Evolutionary conservation across 2,888 invertebrate genomes (phyloP), one percentile per base, ranked within the genome.

Genomic region (Pollenia amentaria): DNA sequence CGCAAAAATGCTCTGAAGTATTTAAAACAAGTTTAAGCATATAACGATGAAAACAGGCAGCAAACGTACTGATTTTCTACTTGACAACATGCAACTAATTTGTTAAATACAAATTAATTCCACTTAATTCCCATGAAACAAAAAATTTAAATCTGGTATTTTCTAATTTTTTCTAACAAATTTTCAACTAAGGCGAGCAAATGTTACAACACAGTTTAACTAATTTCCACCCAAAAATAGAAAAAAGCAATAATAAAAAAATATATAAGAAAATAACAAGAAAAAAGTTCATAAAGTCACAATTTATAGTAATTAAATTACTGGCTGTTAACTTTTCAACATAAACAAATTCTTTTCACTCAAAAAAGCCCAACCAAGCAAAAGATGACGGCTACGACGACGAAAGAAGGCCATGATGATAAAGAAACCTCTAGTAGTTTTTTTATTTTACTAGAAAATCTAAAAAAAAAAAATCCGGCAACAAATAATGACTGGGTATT

Each of bases 291-390:
- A 87, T 51, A 77, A 81, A 87, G 87, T 81, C 87, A 87, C 77
- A 77, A 77, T 87, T 84, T 80, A 87, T 87, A 67, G 87, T 87
- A 87, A 87, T 87, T 87, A 87, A 87, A 87, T 82, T 87, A 87
- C 84, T 73, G 72, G 84, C 87, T 87, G 87, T 87, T 84, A 80
- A 87, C 64, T 80, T 87, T 87, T 87, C 44, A 87, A 81, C 87
- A 84, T 69, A 84, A 87, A 87, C 83, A 84, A 84, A 87, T 87
- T 81, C 72, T 77, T 80, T 87, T 87, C 72, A 53, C 51, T 77
- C 29, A 80, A 73, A 44, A 29, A 67, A 12, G 12, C 29, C 38
- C 38, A 69, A 16, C 40, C 21, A 48, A 75, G 29, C 40, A 67
- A 67, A 67, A 67, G 51, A 70, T 18, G 62, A 64, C 6, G 77